Base-by-base conservation (phyloP, 2,797 vertebrate genomes). In the Muscicapa striata region DNA sequence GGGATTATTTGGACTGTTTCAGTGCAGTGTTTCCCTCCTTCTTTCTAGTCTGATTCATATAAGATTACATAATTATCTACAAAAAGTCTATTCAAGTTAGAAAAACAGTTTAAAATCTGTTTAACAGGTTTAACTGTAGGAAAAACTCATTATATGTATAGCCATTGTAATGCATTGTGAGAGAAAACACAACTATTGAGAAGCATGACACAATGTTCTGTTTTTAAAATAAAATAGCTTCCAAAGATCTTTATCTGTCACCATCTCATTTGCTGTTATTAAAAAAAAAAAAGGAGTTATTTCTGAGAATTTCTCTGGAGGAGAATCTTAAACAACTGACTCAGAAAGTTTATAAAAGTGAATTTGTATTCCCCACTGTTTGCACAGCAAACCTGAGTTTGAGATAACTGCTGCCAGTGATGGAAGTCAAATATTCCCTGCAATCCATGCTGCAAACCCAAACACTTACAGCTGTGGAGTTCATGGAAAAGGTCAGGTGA, bases 341-440 rank as follows among this genome's bases (percentile, higher is more conserved):
- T 84, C 36, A 87, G 41, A 55, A 87, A 66, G 18, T 43, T 82
- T 73, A 18, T 72, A 38, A 45, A 81, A 81, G 55, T 30, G 20
- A 59, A 32, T 86, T 62, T 86, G 19, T 48, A 40, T 23, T 55
- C 29, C 14, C 15, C 19, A 62, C 19, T 95, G 30, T 93, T 95
- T 87, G 68, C 54, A 76, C 46, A 78, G 34, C 16, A 73, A 90
- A 88, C 23, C 30, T 22, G 30, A 76, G 59, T 64, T 29, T 57
- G 63, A 84, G 80, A 84, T 79, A 90, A 86, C 36, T 45, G 15
- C 59, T 52, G 43, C 2, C 48, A 49, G 45, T 84, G 84, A 84
- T 86, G 77, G 66, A 93, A 95, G 48, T 38, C 46, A 84, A 96
- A 94, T 21, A 84, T 9, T 62, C n/a, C 67, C 34, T 22, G 14